Conservation (phyloP, 1,140 invertebrate species). For the Platorchestia sp. region DNA sequence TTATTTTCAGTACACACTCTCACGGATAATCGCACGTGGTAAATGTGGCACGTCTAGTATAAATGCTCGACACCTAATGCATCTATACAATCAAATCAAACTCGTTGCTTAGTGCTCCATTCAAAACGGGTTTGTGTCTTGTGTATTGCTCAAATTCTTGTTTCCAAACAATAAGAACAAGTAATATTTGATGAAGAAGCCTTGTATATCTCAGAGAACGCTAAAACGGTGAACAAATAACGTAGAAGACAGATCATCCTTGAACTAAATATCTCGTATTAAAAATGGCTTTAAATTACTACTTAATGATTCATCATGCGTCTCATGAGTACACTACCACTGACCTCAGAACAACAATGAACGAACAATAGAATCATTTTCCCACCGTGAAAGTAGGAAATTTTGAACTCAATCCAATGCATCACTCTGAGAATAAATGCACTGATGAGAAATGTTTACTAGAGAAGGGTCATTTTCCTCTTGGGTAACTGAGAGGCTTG, state of each 20-base stretch:
- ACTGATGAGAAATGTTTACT: background rate
- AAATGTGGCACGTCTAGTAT: too few species aligned
- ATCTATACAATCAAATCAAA: too few species aligned
- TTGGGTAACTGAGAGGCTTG: background rate
- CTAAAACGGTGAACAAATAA: background rate
- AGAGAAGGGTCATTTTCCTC: background rate
- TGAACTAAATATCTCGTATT: background rate
- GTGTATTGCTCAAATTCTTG: too few species aligned
- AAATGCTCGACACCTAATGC: too few species aligned
- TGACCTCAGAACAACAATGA: background rate
- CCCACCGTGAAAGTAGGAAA: background rate
- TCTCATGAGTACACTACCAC: background rate
- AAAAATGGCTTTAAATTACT: background rate
- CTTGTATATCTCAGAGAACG: background rate
- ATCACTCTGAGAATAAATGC: background rate
- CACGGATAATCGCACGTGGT: too few species aligned
- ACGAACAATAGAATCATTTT: background rate
- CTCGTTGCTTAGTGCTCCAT: too few species aligned
- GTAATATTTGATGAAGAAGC: background rate
- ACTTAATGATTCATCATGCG: background rate
- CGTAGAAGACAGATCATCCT: background rate
- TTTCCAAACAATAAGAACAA: background rate
- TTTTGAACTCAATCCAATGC: background rate
- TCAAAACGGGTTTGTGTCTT: too few species aligned
- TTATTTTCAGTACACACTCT: too few species aligned